phyloP scores from a whole-genome alignment of 2,888 invertebrate species.

The Automeris io region DNA sequence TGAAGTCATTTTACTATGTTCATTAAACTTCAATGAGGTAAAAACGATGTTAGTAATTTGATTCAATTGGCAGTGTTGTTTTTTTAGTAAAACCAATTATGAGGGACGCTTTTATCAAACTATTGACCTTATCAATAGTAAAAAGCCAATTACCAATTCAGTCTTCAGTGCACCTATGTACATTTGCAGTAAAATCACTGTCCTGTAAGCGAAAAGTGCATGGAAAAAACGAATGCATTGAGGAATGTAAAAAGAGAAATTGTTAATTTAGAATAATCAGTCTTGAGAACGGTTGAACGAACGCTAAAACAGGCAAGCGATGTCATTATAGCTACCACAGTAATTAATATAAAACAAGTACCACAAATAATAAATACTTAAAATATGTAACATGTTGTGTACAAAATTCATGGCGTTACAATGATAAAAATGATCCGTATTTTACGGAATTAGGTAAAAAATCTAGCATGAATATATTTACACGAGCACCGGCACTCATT shows the following conservation, averaged over 20 bases:
- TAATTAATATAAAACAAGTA: slow-evolving; percentile 29
- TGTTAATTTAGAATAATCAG: slow-evolving; percentile 73
- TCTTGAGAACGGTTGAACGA: slow-evolving; percentile 63
- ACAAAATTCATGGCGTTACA: slow-evolving; percentile 30
- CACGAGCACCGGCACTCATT: slow-evolving; percentile 64
- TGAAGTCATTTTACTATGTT: background rate
- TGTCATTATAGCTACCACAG: slow-evolving; percentile 20
- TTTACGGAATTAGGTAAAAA: slow-evolving; percentile 70
- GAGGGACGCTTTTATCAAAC: slow-evolving; percentile 42
- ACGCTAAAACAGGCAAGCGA: slow-evolving; percentile 41
- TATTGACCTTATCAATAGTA: slow-evolving; percentile 65
- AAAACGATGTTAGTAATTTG: background rate
- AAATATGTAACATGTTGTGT: slow-evolving; percentile 44
- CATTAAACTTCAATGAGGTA: background rate
- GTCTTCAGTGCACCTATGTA: slow-evolving; percentile 34
- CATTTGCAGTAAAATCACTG: slow-evolving; percentile 16
- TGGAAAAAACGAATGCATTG: slow-evolving; percentile 30
- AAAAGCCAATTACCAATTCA: slow-evolving; percentile 52
- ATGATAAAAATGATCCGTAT: slow-evolving; percentile 62
- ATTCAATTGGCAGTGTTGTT: too few species aligned
- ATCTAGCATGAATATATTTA: slow-evolving; percentile 65
- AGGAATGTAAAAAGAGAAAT: slow-evolving; percentile 57
- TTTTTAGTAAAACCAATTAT: slow-evolving; percentile 22
- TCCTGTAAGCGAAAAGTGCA: slow-evolving; percentile 16
- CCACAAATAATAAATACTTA: slow-evolving; percentile 69